Base-by-base conservation (phyloP, 2,113 vertebrate species). In the Callopanchax toddi region DNA sequence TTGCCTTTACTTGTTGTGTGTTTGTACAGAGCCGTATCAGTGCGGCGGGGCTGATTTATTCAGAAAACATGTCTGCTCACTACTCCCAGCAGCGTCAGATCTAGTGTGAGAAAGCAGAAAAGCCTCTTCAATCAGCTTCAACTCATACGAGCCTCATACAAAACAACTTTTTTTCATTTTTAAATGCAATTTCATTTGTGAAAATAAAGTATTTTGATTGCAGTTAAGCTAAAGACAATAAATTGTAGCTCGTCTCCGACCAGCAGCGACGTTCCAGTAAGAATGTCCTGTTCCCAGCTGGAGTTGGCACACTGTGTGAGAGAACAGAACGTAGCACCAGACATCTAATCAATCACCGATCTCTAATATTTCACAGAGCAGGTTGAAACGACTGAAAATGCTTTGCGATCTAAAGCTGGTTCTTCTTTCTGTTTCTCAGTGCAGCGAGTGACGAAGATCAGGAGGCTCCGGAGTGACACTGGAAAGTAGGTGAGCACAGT, bases 201-300 rank as follows among this genome's bases (percentile, higher is more conserved):
- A n/a, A n/a, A n/a, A n/a, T n/a, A n/a, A n/a, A n/a, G n/a, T n/a
- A n/a, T n/a, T n/a, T n/a, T n/a, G n/a, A n/a, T n/a, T n/a, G n/a
- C n/a, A n/a, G n/a, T n/a, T n/a, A n/a, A n/a, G n/a, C n/a, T n/a
- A n/a, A n/a, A n/a, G n/a, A n/a, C n/a, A n/a, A n/a, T n/a, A n/a
- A n/a, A n/a, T n/a, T n/a, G n/a, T 3, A 21, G 50, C 11, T 1
- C 18, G 25, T 4, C 9, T 44, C 1, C 23, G 56, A 61, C 37
- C 17, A 51, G 50, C 57, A 78, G 12, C 42, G 13, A 45, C 54
- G 49, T 74, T 81, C 54, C 34, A 56, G 37, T 42, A 22, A 62
- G 32, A 74, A 76, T 29, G 71, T 71, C 36, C 44, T 62, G 67
- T 78, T 36, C 82, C 68, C 51, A n/a, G 58, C 25, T 54, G 36